Percentiles rank a stretch among this genome's conserved stretches.
Evolutionary conservation across 2,113 vertebrate species (phyloP).

Genomic region (Passerina amoena): DNA sequence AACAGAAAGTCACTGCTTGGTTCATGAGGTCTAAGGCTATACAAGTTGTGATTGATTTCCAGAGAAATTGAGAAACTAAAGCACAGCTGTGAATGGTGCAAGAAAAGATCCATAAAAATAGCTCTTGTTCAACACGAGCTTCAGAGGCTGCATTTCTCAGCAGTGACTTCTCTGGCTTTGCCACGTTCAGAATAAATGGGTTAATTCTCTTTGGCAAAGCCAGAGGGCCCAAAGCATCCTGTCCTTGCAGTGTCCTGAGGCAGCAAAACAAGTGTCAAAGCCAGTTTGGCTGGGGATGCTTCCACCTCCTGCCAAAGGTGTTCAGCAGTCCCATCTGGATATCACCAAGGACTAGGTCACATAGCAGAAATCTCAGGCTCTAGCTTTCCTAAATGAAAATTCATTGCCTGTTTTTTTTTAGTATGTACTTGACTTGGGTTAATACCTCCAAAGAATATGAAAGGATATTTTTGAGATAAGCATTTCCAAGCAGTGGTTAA

Average conservation of each 20-base stretch:
- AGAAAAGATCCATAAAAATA: background rate
- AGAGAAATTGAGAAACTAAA: background rate
- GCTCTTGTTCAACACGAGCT: background rate
- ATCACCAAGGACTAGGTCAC: background rate
- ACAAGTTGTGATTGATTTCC: background rate
- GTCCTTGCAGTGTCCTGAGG: background rate
- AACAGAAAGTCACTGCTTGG: background rate
- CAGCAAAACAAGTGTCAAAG: background rate
- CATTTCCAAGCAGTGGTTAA: background rate
- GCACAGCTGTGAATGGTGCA: background rate
- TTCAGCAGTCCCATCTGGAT: background rate
- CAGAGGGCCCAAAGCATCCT: background rate
- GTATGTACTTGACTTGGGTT: background rate
- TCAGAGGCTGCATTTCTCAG: background rate
- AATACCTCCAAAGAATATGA: background rate
- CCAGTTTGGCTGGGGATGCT: background rate
- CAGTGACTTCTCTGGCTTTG: background rate
- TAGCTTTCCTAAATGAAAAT: background rate
- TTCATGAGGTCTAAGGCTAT: background rate
- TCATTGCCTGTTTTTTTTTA: background rate
- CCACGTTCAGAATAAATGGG: background rate
- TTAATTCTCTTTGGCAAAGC: background rate
- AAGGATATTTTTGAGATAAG: background rate
- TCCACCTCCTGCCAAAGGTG: background rate
- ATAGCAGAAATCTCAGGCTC: background rate